A percentile compares a stretch with the other conserved stretches of the same genome.
Evolutionary conservation across 2,113 vertebrate species (phyloP).

Genomic region (Piprites chloris): DNA sequence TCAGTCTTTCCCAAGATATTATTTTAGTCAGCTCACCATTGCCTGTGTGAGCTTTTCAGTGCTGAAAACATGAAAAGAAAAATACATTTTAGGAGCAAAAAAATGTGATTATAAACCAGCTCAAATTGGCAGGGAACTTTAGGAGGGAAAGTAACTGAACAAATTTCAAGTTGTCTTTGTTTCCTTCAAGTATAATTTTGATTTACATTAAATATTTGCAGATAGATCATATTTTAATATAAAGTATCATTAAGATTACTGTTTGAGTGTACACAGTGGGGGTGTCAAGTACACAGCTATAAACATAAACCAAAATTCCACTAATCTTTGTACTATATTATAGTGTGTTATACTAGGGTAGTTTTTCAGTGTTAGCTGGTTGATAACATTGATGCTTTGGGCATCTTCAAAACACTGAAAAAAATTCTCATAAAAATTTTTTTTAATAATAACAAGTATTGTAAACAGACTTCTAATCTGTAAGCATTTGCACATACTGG

Average conservation of each 20-base stretch:
- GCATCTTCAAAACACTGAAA: neutral
- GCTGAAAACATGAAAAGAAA: neutral
- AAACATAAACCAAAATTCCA: neutral
- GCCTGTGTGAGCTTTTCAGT: neutral
- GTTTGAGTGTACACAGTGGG: neutral
- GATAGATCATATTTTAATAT: neutral
- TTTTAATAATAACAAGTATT: neutral
- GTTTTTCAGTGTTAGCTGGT: neutral
- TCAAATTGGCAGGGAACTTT: neutral
- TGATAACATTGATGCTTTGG: neutral
- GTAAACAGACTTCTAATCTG: neutral
- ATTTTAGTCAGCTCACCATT: neutral
- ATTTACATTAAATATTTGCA: neutral
- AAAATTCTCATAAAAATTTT: neutral
- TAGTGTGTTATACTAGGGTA: fast-evolving
- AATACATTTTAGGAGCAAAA: neutral
- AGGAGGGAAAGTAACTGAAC: neutral
- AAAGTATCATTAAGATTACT: neutral
- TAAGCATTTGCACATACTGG: neutral
- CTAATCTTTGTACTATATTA: neutral
- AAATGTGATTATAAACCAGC: neutral
- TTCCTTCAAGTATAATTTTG: neutral
- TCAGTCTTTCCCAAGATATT: neutral
- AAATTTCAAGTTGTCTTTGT: neutral
- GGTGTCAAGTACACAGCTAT: neutral